Evolutionary conservation across 2,113 vertebrate genomes (phyloP).

Genomic region (Oplegnathus fasciatus): DNA sequence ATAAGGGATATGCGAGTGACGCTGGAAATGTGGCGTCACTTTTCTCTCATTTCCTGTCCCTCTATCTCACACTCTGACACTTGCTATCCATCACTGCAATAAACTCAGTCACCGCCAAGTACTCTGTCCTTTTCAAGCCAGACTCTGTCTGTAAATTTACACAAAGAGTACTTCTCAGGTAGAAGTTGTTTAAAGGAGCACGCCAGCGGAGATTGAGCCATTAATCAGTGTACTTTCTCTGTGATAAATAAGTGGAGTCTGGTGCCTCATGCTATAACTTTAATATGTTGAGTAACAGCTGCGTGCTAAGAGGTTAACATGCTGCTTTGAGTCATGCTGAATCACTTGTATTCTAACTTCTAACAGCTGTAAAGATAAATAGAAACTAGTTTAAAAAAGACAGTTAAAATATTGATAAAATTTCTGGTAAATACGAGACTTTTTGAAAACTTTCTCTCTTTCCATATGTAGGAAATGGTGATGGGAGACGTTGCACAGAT

Average conservation of each 20-base stretch:
- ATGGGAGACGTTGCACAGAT: too few species aligned
- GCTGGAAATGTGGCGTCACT: conserved; percentile 31
- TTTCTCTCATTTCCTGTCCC: conserved; percentile 44
- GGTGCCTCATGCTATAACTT: neutral
- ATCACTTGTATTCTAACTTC: neutral
- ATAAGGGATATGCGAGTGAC: conserved; percentile 34
- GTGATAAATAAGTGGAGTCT: neutral
- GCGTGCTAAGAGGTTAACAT: neutral
- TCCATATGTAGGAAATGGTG: too few species aligned
- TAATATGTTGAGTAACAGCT: neutral
- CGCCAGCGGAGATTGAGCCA: neutral
- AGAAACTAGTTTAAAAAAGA: neutral
- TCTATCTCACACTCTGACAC: neutral
- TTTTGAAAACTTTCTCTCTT: too few species aligned
- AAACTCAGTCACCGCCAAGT: neutral
- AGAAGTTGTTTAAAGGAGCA: neutral
- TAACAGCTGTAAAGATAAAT: neutral
- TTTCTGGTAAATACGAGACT: too few species aligned
- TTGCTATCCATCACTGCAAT: neutral
- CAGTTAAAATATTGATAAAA: too few species aligned
- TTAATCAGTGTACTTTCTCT: neutral
- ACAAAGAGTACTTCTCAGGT: neutral
- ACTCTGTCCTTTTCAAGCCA: neutral
- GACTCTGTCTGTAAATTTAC: neutral
- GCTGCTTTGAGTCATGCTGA: neutral